phyloP scores from a whole-genome alignment of 1,140 invertebrate species.

The Ips nitidus region DNA sequence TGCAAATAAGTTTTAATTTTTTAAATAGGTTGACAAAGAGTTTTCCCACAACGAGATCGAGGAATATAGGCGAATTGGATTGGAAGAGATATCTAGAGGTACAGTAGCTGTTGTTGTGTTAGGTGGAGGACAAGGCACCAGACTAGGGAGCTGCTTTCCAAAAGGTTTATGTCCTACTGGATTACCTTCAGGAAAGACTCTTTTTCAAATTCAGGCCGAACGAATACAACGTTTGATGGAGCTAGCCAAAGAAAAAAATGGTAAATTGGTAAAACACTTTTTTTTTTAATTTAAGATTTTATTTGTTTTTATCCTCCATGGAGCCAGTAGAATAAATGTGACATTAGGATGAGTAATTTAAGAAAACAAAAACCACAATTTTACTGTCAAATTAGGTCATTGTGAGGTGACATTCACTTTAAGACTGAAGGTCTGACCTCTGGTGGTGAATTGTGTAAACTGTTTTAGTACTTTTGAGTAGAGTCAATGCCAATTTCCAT shows the following conservation, averaged over 20 bases:
- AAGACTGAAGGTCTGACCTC: too few relatives aligned
- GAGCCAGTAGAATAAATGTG: too few relatives aligned
- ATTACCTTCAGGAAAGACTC: conserved; percentile 75
- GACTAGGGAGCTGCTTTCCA: conserved; percentile 90
- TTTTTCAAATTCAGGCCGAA: conserved; percentile 96
- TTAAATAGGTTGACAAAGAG: conserved; percentile 59
- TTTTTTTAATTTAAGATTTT: too few relatives aligned
- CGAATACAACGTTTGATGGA: conserved; percentile 78
- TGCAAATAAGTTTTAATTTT: background rate
- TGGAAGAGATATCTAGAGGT: conserved; percentile 73
- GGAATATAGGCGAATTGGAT: conserved; percentile 66
- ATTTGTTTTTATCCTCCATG: too few relatives aligned
- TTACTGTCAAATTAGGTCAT: too few relatives aligned
- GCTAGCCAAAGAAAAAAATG: conserved; percentile 69
- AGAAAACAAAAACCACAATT: too few relatives aligned
- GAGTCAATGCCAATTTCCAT: too few relatives aligned
- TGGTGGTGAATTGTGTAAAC: too few relatives aligned
- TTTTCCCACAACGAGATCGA: conserved; percentile 61
- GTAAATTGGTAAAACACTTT: conserved; percentile 38
- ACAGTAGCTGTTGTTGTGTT: conserved; percentile 82
- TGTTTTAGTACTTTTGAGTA: too few relatives aligned
- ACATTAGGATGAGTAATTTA: too few relatives aligned
- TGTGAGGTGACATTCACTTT: too few relatives aligned
- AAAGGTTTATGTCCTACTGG: conserved; percentile 97
- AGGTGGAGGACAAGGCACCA: conserved; percentile 76